A percentile compares a stretch with the other conserved stretches of the same genome.
Conservation (phyloP, 2,113 vertebrate genomes). For the Pterocles burchelli region DNA sequence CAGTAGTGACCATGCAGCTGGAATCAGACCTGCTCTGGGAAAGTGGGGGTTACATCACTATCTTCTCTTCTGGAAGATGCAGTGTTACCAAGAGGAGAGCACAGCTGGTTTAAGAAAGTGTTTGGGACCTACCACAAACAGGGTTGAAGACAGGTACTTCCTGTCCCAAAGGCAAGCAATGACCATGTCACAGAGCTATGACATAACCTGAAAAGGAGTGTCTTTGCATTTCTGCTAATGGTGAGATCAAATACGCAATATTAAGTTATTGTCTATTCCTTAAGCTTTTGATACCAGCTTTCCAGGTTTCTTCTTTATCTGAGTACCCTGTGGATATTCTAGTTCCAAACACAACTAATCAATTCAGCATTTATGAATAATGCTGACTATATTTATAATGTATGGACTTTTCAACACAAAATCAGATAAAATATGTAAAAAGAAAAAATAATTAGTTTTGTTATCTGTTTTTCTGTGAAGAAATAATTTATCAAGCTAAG, state of each 20-base stretch:
- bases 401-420: background rate
- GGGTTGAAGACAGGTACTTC: background rate
- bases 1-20: fast-evolving
- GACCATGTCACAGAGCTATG: background rate
- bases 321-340: background rate
- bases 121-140: background rate
- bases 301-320: background rate
- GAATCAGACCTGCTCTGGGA: background rate
- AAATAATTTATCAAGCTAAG: background rate
- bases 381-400: background rate
- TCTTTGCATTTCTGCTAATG: background rate
- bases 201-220: background rate
- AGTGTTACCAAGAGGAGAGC: background rate
- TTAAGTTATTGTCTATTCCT: background rate
- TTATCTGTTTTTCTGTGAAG: background rate
- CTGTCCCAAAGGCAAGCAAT: background rate
- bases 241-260: background rate
- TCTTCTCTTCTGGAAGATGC: background rate
- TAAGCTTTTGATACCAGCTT: background rate
- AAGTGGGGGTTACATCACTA: background rate
- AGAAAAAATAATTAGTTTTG: background rate
- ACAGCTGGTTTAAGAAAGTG: background rate
- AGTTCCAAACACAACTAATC: background rate
- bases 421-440: background rate
- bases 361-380: background rate